Percentiles rank a stretch among this genome's conserved stretches.
Evolutionary conservation across 2,888 invertebrate species (phyloP).

Genomic region (Dasysyrphus tricinctus): DNA sequence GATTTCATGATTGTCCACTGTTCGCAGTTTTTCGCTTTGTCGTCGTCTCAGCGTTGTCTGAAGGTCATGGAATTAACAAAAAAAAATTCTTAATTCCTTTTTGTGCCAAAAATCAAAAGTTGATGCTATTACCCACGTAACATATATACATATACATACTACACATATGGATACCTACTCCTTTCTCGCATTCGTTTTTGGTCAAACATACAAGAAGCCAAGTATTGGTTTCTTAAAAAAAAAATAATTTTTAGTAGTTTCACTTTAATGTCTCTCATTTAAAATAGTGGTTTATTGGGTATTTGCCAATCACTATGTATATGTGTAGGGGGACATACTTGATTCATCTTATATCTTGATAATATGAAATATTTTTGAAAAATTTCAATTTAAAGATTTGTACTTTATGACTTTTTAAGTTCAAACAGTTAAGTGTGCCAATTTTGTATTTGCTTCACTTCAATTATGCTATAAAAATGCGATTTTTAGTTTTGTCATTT

Average conservation of each 20-base stretch:
- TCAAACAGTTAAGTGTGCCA: no score
- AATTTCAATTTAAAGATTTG: no score
- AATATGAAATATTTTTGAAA: no score
- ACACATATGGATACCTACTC: neutral
- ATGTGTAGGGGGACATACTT: no score
- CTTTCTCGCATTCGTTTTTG: neutral
- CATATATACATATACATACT: neutral
- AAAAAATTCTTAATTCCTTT: slow-evolving; percentile 9
- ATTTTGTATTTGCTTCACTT: no score
- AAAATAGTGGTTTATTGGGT: no score
- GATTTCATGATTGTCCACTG: slow-evolving; percentile 37
- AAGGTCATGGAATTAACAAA: slow-evolving; percentile 9
- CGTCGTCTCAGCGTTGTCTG: slow-evolving; percentile 14
- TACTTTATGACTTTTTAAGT: no score
- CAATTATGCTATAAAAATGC: no score
- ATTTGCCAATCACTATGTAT: no score
- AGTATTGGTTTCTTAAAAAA: neutral
- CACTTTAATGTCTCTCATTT: no score
- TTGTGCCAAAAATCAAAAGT: neutral
- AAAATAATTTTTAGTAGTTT: neutral
- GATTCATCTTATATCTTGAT: no score
- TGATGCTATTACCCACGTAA: neutral
- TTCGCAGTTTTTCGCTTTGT: slow-evolving; percentile 25
- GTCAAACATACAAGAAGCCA: neutral
- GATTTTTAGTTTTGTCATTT: no score